Percentiles rank a stretch among this genome's conserved stretches.
These are phyloP conservation scores for Aphyosemion australe DNA, from an alignment of 2,113 vertebrate genomes.

Conservation along the genomic window DNA sequence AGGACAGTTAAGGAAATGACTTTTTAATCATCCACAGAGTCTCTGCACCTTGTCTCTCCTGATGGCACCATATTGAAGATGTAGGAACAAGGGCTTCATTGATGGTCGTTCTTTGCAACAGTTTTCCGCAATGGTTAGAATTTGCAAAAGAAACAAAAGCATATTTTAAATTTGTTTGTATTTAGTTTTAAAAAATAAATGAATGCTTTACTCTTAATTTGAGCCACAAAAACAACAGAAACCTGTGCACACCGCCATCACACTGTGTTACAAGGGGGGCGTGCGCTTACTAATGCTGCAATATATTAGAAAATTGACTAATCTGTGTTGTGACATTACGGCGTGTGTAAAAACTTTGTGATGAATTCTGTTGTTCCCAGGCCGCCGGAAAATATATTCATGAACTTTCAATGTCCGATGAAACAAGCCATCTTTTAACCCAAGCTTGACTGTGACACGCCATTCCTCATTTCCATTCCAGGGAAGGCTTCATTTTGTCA, in stretches of 20 bases:
- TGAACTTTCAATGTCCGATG: constrained; percentile 83
- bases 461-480: constrained; percentile 76
- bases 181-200: no score
- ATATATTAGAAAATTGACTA: constrained; percentile 76
- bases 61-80: constrained; percentile 86
- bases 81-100: constrained; percentile 71
- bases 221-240: constrained; percentile 15
- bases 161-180: no score
- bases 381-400: constrained; percentile 81
- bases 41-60: constrained; percentile 84
- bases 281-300: constrained; percentile 57
- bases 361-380: constrained; percentile 77
- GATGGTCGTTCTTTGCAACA: constrained; percentile 56
- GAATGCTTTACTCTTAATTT: no score
- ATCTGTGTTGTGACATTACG: constrained; percentile 77
- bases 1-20: constrained; percentile 98
- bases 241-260: constrained; percentile 10
- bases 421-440: constrained; percentile 82
- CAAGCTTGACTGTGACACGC: constrained; percentile 75
- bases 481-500: constrained; percentile 75
- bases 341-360: constrained; percentile 74
- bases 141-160: background rate
- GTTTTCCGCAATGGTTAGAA: constrained; percentile 29
- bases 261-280: constrained; percentile 15
- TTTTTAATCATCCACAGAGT: constrained; percentile 95